Evolutionary conservation across 2,797 vertebrate species (phyloP).

Genomic region (Gallinago nigripennis): DNA sequence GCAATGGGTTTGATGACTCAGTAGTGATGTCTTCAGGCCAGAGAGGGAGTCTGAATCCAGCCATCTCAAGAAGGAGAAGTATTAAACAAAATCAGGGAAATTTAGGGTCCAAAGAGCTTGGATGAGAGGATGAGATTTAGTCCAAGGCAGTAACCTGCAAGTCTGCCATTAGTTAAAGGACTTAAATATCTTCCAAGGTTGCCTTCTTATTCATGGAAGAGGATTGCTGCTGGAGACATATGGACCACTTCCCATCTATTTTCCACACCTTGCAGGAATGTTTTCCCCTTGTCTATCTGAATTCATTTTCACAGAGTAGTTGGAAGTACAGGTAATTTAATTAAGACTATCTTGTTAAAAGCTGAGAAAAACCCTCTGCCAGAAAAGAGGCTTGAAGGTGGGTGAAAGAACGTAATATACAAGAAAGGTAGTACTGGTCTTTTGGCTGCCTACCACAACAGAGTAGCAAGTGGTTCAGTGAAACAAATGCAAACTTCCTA

Average conservation of each 20-base stretch:
- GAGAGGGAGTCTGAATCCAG: background rate
- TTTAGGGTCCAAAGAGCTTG: background rate
- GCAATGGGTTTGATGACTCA: accelerated
- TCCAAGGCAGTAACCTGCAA: background rate
- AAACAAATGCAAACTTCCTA: background rate
- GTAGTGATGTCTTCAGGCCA: background rate
- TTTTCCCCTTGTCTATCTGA: background rate
- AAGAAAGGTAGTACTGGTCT: background rate
- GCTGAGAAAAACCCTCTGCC: background rate
- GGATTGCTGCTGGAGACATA: background rate
- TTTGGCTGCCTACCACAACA: background rate
- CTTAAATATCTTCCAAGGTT: background rate
- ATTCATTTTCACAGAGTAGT: background rate
- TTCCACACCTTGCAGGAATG: background rate
- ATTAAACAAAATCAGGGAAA: background rate
- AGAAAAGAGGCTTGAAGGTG: background rate
- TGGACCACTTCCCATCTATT: background rate
- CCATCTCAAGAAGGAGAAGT: background rate
- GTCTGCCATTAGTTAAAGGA: background rate
- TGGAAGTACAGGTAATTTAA: background rate
- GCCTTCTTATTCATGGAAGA: background rate
- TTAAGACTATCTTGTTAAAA: background rate
- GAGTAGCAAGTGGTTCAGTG: background rate
- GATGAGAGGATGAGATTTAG: background rate
- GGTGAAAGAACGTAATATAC: background rate